Conservation (phyloP, 2,797 vertebrate species). For the Fratercula arctica region DNA sequence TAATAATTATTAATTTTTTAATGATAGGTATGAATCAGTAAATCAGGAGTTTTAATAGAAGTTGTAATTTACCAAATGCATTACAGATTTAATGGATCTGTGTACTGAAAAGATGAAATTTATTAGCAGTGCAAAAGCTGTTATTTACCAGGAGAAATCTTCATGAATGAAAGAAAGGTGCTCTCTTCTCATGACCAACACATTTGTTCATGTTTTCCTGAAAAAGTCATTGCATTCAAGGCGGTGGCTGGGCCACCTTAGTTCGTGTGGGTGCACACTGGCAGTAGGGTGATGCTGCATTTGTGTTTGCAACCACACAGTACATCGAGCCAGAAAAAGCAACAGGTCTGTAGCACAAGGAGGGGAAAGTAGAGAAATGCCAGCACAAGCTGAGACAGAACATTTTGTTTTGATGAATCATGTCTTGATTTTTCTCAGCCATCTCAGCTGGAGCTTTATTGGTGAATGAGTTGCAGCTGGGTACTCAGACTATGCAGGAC, state of each 20-base stretch:
- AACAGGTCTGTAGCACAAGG: background rate
- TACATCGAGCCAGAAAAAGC: background rate
- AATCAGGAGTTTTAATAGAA: background rate
- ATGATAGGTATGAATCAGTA: background rate
- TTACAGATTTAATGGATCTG: background rate
- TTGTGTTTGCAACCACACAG: background rate
- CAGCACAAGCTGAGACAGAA: background rate
- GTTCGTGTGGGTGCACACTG: rapidly evolving
- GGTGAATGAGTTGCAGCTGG: background rate
- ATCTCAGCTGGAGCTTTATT: background rate
- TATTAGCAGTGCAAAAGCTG: background rate
- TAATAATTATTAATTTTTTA: background rate
- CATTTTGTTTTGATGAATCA: background rate
- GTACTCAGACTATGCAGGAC: background rate
- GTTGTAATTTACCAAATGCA: background rate
- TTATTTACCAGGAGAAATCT: background rate
- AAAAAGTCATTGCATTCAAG: background rate
- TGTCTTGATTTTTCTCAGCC: background rate
- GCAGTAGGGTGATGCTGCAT: background rate
- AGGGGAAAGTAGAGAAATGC: background rate
- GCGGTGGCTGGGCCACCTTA: background rate
- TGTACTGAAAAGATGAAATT: background rate
- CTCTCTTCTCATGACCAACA: background rate
- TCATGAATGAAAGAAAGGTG: background rate
- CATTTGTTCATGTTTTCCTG: background rate